Conservation (phyloP, 2,797 vertebrate species). For the Sarcophilus harrisii region DNA sequence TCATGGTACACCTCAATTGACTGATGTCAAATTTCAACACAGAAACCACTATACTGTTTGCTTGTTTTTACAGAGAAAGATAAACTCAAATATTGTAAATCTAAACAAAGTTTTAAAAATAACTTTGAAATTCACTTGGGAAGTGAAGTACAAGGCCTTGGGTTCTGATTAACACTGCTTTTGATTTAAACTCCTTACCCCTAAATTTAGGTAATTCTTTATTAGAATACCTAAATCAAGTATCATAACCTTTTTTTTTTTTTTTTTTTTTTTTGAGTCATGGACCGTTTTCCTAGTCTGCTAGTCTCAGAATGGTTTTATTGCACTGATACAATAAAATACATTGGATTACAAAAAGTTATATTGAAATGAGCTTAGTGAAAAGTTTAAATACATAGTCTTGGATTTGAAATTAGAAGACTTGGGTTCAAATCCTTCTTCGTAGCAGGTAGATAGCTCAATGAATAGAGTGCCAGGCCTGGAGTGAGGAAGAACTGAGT, state of each 20-base stretch:
- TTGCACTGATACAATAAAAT: background rate
- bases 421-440: background rate
- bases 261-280: background rate
- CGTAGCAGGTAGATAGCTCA: background rate
- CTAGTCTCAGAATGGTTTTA: background rate
- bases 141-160: conserved; percentile 60
- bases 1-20: background rate
- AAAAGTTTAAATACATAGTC: background rate
- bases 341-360: background rate
- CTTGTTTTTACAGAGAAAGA: background rate
- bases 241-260: background rate
- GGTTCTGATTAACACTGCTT: conserved; percentile 75
- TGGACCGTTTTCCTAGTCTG: background rate
- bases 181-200: conserved; percentile 76
- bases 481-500: background rate
- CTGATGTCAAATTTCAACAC: conserved; percentile 3
- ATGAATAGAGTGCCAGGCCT: background rate
- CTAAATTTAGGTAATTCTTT: conserved; percentile 75
- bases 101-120: conserved; percentile 62
- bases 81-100: conserved; percentile 28
- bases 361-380: background rate
- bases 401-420: background rate
- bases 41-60: conserved; percentile 37
- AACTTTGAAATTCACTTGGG: conserved; percentile 68
- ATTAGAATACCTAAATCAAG: background rate